Evolutionary conservation across 92 coral and sea anemone species (phyloP).

Genomic region (Pocillopora grandis): DNA sequence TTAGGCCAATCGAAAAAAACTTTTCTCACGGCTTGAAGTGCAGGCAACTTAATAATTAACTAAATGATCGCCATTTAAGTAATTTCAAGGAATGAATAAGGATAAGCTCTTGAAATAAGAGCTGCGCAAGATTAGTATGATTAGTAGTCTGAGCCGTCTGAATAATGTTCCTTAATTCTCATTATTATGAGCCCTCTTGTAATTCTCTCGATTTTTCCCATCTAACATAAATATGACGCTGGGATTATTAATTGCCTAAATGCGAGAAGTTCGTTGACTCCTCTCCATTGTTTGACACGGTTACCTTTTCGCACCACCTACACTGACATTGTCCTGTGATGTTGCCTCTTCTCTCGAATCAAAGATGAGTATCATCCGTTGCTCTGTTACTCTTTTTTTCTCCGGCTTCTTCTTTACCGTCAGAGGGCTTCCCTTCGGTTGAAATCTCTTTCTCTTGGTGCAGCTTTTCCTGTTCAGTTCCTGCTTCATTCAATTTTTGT

Average conservation of each 20-base stretch:
- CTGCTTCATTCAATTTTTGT: not conserved
- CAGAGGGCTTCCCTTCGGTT: slow-evolving; percentile 1
- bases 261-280: not conserved
- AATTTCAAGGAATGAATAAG: too few relatives aligned
- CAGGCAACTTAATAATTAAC: too few relatives aligned
- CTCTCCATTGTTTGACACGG: not conserved
- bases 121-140: too few relatives aligned
- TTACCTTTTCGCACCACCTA: not conserved
- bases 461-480: not conserved
- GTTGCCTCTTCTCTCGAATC: not conserved
- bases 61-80: too few relatives aligned
- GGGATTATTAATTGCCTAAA: not conserved
- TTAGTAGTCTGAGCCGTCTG: too few relatives aligned
- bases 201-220: not conserved
- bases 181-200: too few relatives aligned
- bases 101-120: too few relatives aligned
- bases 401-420: not conserved
- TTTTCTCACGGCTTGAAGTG: too few relatives aligned
- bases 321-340: not conserved
- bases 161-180: too few relatives aligned
- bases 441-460: not conserved
- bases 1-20: too few relatives aligned
- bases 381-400: not conserved
- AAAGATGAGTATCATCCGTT: slow-evolving; percentile 10
- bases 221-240: not conserved